These are phyloP conservation scores for Antheraea pernyi DNA, from an alignment of 1,140 invertebrate species.

Conservation along the genomic window DNA sequence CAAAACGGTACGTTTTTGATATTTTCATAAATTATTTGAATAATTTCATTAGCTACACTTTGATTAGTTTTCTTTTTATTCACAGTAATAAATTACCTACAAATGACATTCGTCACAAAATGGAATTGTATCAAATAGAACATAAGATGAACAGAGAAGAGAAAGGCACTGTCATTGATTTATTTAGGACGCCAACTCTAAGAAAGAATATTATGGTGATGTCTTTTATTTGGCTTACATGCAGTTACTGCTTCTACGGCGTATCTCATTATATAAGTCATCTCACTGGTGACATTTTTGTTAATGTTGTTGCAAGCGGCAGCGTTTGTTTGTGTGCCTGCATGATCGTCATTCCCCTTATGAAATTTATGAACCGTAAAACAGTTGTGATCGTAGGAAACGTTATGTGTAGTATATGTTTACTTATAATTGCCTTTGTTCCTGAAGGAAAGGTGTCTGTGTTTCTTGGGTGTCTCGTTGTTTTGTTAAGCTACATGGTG, in stretches of 20 bases:
- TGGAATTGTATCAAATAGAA: conserved; percentile 48
- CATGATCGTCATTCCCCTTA: conserved; percentile 81
- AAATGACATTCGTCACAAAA: conserved; percentile 39
- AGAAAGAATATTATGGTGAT: conserved; percentile 86
- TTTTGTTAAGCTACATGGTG: conserved; percentile 82
- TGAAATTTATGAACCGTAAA: conserved; percentile 81
- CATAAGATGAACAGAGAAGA: conserved; percentile 37
- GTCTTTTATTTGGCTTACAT: conserved; percentile 84
- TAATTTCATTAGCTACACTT: neutral
- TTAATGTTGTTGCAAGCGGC: conserved; percentile 85
- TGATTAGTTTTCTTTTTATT: conserved; percentile 16
- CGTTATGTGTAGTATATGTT: conserved; percentile 77
- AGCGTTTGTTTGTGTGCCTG: conserved; percentile 81
- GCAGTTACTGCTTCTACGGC: conserved; percentile 87
- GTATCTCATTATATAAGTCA: conserved; percentile 86
- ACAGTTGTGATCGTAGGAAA: conserved; percentile 80
- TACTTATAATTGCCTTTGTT: conserved; percentile 78
- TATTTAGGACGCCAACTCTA: conserved; percentile 86
- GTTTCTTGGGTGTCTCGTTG: conserved; percentile 82
- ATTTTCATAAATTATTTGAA: conserved; percentile 9
- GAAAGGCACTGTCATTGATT: conserved; percentile 82
- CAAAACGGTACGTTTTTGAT: conserved; percentile 58
- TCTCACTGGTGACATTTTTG: conserved; percentile 85
- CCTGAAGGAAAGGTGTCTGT: conserved; percentile 73
- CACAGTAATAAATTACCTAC: conserved; percentile 55